Conservation (phyloP, 2,888 invertebrate species). For the Drosophila meridiana region DNA sequence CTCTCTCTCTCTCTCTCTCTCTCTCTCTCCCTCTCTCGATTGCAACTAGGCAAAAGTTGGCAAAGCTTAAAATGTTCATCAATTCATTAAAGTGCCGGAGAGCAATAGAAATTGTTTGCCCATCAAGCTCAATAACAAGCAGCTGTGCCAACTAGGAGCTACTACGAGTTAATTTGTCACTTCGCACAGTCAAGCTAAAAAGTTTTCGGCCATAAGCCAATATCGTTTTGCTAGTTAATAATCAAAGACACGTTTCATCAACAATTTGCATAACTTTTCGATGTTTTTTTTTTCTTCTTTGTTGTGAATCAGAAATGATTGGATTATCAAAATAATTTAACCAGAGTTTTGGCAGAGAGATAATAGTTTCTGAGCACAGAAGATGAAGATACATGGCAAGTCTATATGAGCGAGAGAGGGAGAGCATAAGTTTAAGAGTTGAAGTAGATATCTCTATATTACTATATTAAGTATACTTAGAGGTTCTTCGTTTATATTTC, state of each 20-base stretch:
- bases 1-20: too few species aligned
- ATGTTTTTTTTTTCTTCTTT: neutral
- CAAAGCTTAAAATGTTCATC: conserved; percentile 54
- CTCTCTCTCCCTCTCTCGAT: neutral
- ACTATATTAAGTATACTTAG: too few species aligned
- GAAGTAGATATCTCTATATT: too few species aligned
- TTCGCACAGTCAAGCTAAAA: conserved; percentile 28
- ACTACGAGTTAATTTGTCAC: conserved; percentile 59
- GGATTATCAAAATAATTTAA: neutral
- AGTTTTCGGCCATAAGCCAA: conserved; percentile 20
- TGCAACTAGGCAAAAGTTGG: conserved; percentile 45
- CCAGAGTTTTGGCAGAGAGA: neutral
- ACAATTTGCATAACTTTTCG: neutral
- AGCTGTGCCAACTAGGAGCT: conserved; percentile 37
- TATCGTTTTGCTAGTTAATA: conserved; percentile 24
- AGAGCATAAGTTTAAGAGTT: too few species aligned
- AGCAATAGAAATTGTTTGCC: conserved; percentile 60
- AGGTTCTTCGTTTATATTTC: too few species aligned
- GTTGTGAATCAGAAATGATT: neutral
- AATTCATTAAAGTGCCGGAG: conserved; percentile 64
- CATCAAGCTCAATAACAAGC: conserved; percentile 53
- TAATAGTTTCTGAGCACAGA: neutral
- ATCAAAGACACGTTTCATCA: conserved; percentile 19
- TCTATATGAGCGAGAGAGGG: neutral
- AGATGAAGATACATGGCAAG: neutral